phyloP scores from a whole-genome alignment of 2,113 vertebrate species.

The Phalacrocorax carbo region DNA sequence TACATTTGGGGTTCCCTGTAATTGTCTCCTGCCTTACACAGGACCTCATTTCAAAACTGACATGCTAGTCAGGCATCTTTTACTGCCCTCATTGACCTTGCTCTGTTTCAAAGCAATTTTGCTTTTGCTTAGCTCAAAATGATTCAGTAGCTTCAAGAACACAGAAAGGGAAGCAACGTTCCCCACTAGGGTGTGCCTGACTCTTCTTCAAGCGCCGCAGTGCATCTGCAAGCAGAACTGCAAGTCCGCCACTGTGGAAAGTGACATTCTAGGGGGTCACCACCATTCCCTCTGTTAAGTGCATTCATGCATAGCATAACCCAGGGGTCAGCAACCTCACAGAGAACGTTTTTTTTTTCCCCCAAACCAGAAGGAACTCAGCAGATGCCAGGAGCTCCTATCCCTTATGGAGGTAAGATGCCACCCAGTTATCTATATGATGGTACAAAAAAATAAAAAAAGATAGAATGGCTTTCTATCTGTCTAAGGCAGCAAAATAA shows the following conservation, averaged over 20 bases:
- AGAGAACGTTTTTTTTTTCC: background rate
- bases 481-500: background rate
- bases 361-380: background rate
- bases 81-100: background rate
- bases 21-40: background rate
- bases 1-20: background rate
- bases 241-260: background rate
- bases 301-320: constrained; percentile 38
- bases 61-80: background rate
- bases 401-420: background rate
- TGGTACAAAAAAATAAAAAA: background rate
- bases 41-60: background rate
- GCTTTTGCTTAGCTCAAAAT: background rate
- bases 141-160: background rate
- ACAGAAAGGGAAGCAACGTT: background rate
- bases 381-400: background rate
- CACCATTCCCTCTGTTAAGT: background rate
- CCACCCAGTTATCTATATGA: background rate
- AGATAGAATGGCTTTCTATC: background rate
- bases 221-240: background rate
- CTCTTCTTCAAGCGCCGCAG: background rate
- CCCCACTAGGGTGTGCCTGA: background rate
- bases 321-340: constrained; percentile 38
- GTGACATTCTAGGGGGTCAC: background rate
- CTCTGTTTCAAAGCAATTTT: background rate